phyloP scores from a whole-genome alignment of 2,113 vertebrate genomes.

The Clarias magur region DNA sequence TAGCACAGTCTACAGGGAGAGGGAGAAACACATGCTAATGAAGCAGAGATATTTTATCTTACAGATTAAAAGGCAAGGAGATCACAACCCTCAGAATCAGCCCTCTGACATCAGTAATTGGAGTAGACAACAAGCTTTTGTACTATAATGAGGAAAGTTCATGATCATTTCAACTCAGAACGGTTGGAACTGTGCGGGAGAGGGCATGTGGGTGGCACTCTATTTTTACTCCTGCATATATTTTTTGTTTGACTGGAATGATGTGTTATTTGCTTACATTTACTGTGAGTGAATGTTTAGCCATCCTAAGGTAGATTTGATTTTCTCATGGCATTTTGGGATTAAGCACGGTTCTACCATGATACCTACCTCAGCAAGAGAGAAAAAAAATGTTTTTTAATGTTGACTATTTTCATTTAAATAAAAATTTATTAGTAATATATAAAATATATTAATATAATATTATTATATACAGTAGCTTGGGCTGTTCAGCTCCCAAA shows the following conservation, averaged over 20 bases:
- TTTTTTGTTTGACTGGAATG: background rate
- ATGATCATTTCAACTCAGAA: constrained; percentile 60
- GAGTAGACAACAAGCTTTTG: constrained; percentile 79
- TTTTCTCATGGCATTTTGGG: background rate
- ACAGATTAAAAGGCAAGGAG: constrained; percentile 81
- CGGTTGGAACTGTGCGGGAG: constrained; percentile 61
- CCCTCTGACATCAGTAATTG: constrained; percentile 83
- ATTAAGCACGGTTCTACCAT: background rate
- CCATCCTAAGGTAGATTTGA: background rate
- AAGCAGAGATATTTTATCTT: constrained; percentile 82
- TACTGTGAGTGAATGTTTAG: background rate
- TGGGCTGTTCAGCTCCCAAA: background rate
- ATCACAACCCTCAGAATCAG: constrained; percentile 84
- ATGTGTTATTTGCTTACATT: background rate
- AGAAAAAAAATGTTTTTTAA: background rate
- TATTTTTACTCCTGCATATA: background rate
- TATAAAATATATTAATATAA: too few species aligned
- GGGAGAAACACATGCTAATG: constrained; percentile 75
- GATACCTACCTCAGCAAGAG: background rate
- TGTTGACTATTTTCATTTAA: background rate
- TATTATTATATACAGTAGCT: too few species aligned
- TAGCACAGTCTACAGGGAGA: constrained; percentile 68
- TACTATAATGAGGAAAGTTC: constrained; percentile 64
- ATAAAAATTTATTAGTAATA: too few species aligned
- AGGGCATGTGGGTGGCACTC: constrained; percentile 53